These are phyloP conservation scores for Seriola rivoliana DNA, from an alignment of 2,113 vertebrate species.

Conservation along the genomic window DNA sequence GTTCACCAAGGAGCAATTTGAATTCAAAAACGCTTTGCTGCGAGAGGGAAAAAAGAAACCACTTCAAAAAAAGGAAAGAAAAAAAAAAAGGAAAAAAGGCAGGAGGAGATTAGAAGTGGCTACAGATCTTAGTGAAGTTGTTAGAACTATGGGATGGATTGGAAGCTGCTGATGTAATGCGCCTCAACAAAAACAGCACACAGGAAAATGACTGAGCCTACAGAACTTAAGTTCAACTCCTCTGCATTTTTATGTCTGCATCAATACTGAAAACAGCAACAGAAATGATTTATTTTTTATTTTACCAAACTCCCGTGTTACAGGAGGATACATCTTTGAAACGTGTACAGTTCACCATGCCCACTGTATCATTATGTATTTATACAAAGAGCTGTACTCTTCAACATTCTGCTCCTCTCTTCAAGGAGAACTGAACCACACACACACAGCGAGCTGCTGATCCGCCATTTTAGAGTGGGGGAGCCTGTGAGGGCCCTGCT, in stretches of 20 bases:
- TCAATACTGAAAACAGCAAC: slow-evolving; percentile 42
- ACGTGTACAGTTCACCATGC: slow-evolving; percentile 34
- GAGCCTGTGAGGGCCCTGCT: slow-evolving; percentile 64
- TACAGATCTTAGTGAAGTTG: slow-evolving; percentile 70
- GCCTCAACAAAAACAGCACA: slow-evolving; percentile 61
- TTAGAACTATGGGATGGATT: slow-evolving; percentile 61
- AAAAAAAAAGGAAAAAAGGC: slow-evolving; percentile 25
- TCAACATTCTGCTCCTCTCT: slow-evolving; percentile 54
- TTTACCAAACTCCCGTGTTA: slow-evolving; percentile 34
- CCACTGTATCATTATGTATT: slow-evolving; percentile 63
- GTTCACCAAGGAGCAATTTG: slow-evolving; percentile 73
- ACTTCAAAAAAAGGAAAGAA: slow-evolving; percentile 48
- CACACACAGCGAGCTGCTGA: slow-evolving; percentile 52
- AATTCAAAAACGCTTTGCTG: slow-evolving; percentile 70
- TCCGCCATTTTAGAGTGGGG: slow-evolving; percentile 72
- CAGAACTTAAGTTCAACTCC: slow-evolving; percentile 52
- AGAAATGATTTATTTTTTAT: slow-evolving; percentile 45
- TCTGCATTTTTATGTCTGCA: slow-evolving; percentile 51
- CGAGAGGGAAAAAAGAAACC: slow-evolving; percentile 50
- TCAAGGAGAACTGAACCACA: slow-evolving; percentile 56
- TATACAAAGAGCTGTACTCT: slow-evolving; percentile 55
- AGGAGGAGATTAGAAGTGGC: slow-evolving; percentile 68
- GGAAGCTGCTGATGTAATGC: slow-evolving; percentile 71
- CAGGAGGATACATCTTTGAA: slow-evolving; percentile 48
- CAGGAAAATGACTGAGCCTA: slow-evolving; percentile 53